Evolutionary conservation across 53 echinoderm and acorn worm species (phyloP), one percentile per base, ranked within the genome.

Genomic region (Echinometra lucunter): DNA sequence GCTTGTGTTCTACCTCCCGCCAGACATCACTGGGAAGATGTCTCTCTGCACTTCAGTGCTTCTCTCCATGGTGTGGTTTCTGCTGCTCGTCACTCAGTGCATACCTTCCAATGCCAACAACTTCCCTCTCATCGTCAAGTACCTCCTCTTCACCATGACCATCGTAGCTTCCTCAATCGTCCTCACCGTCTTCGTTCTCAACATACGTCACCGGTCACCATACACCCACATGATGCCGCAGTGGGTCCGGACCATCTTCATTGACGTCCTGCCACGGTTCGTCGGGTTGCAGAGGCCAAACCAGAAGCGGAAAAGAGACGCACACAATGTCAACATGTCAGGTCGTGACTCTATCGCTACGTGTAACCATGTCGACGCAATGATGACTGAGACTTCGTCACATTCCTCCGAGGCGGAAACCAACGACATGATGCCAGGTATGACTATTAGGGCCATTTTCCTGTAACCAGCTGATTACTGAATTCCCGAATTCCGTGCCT

Each of bases 1-100:
- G 45, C 94, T 99, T 37, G 99, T 99, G 35, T 99, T 99, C 92
- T 99, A 99, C 94, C 92, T 99, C 34, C 99, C 99, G 3, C 97
- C 99, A 21, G 97, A 98, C 81, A 97, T 97, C 94, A 97, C 97
- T 32, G 99, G 98, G 44, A 99, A 99, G 92, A 99, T 99, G 97
- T 95, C 98, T 2, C 96, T 99, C 4, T 99, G 99, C 81, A 99
- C 97, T 75, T 96, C 97, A 13, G 97, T 99, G 57, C 96, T 99
- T 49, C 98, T 99, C 34, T 97, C 99, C 34, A 96, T 99, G 97
- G 96, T 96, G 9, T 97, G 97, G 96, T 99, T 99, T 45, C 94
- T 99, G 18, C 95, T 99, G 19, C 96, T 99, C 1, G 96, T 99
- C 32, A 97, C 97, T 23, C 97, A 99, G 47, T 85, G 95, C 45